Conservation (phyloP, 2,888 invertebrate species). For the Gymnocheta viridis region DNA sequence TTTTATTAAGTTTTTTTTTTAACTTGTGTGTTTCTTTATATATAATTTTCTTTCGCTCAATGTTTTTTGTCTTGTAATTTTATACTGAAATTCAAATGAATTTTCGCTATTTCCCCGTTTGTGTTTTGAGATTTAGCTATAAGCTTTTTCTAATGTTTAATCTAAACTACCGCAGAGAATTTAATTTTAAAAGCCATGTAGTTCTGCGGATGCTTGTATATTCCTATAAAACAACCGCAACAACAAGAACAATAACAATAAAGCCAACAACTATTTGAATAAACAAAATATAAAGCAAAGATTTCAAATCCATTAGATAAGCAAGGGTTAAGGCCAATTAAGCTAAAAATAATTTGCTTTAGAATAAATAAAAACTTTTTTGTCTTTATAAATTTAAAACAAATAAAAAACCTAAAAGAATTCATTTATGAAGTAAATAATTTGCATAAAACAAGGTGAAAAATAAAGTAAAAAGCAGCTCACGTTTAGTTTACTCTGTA, state of each 20-base stretch:
- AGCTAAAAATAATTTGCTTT: conserved; percentile 1
- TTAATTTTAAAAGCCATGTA: conserved; percentile 9
- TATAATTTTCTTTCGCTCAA: neutral
- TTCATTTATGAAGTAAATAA: neutral
- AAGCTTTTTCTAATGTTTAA: conserved; percentile 60
- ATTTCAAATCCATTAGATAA: conserved; percentile 23
- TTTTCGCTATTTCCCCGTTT: conserved; percentile 20
- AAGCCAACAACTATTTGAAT: neutral
- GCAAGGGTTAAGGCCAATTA: conserved; percentile 59
- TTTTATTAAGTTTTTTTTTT: neutral
- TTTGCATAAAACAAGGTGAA: neutral
- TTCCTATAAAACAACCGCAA: neutral
- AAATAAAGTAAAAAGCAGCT: no score
- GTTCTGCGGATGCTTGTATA: neutral
- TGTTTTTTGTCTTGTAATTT: conserved; percentile 5
- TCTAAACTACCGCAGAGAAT: conserved; percentile 45
- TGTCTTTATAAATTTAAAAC: neutral
- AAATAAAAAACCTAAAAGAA: neutral
- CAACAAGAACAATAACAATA: neutral
- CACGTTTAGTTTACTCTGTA: no score
- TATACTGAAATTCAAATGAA: conserved; percentile 36
- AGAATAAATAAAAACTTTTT: neutral
- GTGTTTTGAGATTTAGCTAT: conserved; percentile 43
- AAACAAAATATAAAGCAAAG: neutral
- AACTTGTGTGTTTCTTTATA: neutral